Base-by-base conservation (phyloP, 1,140 invertebrate genomes). In the Nephotettix cincticeps region DNA sequence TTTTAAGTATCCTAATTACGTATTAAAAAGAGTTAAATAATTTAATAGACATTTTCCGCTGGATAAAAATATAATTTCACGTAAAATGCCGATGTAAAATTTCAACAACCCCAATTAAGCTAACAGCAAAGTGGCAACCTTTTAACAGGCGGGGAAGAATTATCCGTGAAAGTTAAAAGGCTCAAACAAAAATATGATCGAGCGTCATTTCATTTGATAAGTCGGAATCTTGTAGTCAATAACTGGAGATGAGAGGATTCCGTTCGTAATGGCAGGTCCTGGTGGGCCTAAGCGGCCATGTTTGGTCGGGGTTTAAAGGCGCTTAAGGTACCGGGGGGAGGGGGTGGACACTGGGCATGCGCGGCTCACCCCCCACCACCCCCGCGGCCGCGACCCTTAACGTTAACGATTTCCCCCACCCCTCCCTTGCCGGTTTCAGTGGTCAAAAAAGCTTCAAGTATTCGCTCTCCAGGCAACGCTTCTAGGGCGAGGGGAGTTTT, bases 341-440 rank as follows among this genome's bases (percentile, higher is more conserved):
- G 27, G 66, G 36, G n/a, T 51, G 43, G 43, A 28, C 43, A 23
- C 17, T 51, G 43, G 25, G 43, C 66, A 29, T 54, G 66, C 43
- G 47, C 43, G 29, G 25, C 1, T 9, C 56, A 19, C 69, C 32
- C 28, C 17, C 69, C 21, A 25, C 29, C 29, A 63, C 29, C 51
- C 25, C 27, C 56, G 45, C 63, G 40, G 17, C 64, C 64, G 23
- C 40, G 27, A 32, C 36, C 64, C 61, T 32, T 64, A 64, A 64
- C 17, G 61, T 64, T 64, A 69, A 69, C 67, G 54, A 69, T 69
- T 69, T 69, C 68, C 68, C 68, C 68, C 32, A 1, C 54, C 29
- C 11, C n/a, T 1, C 32, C 4, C 68, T 36, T 14, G 14, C 29
- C 11, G 1, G n/a, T 27, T 54, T 32, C 19, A 40, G 32, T 61